Percentiles rank a stretch among this genome's conserved stretches.
Evolutionary conservation across 35 echinoderm and acorn worm genomes (phyloP).

Genomic region (Patiria miniata): DNA sequence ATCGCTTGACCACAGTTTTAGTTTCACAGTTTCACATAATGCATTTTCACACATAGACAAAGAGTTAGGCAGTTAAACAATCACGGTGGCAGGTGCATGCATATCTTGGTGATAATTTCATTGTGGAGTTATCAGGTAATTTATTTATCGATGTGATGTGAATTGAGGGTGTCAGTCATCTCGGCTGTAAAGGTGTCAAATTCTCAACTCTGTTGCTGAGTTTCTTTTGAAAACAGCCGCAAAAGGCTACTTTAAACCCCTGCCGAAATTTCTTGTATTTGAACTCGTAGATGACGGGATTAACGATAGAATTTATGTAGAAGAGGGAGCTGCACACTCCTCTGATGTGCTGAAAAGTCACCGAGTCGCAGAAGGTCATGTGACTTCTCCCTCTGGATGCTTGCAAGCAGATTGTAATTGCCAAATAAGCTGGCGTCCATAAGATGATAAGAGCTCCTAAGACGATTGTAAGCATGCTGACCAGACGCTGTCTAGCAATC

Average conservation of each 20-base stretch:
- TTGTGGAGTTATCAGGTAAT: no score
- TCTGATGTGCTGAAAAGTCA: background rate
- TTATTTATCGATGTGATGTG: no score
- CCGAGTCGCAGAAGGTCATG: background rate
- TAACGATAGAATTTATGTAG: background rate
- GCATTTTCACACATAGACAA: no score
- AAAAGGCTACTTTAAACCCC: background rate
- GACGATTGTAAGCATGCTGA: background rate
- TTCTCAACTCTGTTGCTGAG: no score
- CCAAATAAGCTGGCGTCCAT: background rate
- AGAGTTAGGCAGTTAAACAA: no score
- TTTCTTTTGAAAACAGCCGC: background rate
- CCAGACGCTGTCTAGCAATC: constrained; percentile 6
- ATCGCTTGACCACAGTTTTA: no score
- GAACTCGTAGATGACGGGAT: constrained; percentile 4
- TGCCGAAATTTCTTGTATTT: constrained; percentile 17
- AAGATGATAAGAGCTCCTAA: background rate
- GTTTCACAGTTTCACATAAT: no score
- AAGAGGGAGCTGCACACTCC: background rate
- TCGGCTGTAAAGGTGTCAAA: no score
- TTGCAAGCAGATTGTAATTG: background rate
- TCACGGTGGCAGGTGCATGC: no score
- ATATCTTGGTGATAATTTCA: no score
- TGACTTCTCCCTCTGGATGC: background rate
- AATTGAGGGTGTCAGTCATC: no score